Conservation (phyloP, 1,140 invertebrate species). For the Linepithema humile region DNA sequence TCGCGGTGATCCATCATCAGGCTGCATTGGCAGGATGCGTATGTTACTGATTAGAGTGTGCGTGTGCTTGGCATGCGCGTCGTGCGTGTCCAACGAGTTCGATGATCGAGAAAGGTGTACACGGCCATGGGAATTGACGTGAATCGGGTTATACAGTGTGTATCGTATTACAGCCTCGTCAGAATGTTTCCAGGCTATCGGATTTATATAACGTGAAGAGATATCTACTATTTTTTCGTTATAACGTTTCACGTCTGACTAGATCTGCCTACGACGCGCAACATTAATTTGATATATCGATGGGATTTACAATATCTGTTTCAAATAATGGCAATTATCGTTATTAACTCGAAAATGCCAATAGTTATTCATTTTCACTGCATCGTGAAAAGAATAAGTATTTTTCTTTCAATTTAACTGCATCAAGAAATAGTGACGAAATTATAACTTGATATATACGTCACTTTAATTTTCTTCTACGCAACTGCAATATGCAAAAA, state of each 20-base stretch:
- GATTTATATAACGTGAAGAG: neutral
- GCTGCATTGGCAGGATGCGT: conserved; percentile 36
- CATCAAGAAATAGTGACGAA: neutral
- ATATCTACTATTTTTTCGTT: neutral
- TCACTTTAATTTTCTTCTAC: neutral
- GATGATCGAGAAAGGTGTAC: conserved; percentile 63
- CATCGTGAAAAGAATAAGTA: neutral
- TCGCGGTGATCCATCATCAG: conserved; percentile 25
- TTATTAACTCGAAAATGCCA: neutral
- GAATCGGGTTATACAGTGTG: conserved; percentile 10
- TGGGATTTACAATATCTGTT: neutral
- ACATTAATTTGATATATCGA: neutral
- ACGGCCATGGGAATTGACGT: conserved; percentile 56
- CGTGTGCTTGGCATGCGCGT: conserved; percentile 27
- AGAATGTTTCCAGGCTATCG: conserved; percentile 38
- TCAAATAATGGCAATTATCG: neutral
- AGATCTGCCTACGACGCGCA: neutral
- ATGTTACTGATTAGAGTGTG: conserved; percentile 46
- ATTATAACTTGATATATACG: too few species aligned
- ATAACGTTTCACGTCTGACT: conserved; percentile 28
- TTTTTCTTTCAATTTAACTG: neutral
- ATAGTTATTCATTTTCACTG: neutral
- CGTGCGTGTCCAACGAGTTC: conserved; percentile 63
- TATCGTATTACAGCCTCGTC: conserved; percentile 62
- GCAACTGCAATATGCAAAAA: neutral